A percentile compares a stretch with the other conserved stretches of the same genome.
These are phyloP conservation scores for Panorpa germanica DNA, from an alignment of 2,888 invertebrate species.

Conservation along the genomic window DNA sequence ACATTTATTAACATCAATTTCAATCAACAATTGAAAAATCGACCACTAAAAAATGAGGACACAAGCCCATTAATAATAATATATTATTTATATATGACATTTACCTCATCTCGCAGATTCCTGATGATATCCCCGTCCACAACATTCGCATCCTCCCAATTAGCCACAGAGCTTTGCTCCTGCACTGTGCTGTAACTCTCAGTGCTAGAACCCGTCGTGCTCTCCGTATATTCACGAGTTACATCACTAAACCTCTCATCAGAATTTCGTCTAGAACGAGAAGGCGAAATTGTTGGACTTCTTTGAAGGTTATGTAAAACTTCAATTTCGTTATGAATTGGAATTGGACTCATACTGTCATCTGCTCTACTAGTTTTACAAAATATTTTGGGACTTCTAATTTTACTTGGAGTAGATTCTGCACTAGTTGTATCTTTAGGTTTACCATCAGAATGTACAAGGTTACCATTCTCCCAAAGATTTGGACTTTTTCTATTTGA, in stretches of 20 bases:
- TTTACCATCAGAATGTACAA: too few species aligned
- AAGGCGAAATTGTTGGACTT: constrained; percentile 36
- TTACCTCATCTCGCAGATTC: constrained; percentile 52
- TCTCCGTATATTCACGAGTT: constrained; percentile 21
- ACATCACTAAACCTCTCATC: constrained; percentile 7
- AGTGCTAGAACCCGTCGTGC: constrained; percentile 25
- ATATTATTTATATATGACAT: too few species aligned
- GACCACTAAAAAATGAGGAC: too few species aligned
- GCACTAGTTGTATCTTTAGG: too few species aligned
- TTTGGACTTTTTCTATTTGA: too few species aligned
- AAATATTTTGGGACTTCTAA: too few species aligned
- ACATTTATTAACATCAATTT: too few species aligned
- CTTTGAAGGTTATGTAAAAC: constrained; percentile 47
- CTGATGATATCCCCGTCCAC: constrained; percentile 38
- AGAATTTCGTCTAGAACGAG: constrained; percentile 18
- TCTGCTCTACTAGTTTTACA: constrained; percentile 32
- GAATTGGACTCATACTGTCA: constrained; percentile 23
- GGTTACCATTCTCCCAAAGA: too few species aligned
- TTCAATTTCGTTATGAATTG: constrained; percentile 40
- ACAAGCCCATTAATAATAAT: too few species aligned
- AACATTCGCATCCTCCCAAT: constrained; percentile 44
- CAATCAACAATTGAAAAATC: too few species aligned
- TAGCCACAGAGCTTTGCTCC: too few species aligned
- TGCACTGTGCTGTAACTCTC: constrained; percentile 13
- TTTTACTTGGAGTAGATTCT: too few species aligned